A percentile compares a stretch with the other conserved stretches of the same genome.
These are phyloP conservation scores for Mormoops blainvillei DNA, from an alignment of 2,113 vertebrate species.

Conservation along the genomic window DNA sequence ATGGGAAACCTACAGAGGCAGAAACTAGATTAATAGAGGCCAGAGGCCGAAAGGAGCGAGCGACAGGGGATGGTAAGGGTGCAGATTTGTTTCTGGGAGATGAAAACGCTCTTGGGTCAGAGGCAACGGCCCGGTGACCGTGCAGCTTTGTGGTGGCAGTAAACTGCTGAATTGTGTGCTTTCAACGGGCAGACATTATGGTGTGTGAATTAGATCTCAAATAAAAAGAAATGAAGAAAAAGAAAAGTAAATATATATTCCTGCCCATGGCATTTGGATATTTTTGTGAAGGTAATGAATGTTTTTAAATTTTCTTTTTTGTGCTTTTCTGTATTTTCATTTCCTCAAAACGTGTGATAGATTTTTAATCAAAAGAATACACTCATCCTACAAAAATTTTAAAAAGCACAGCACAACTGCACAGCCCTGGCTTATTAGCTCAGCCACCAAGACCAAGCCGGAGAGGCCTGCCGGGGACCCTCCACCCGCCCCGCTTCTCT, in stretches of 20 bases:
- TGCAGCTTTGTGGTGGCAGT: background rate
- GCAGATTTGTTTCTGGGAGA: background rate
- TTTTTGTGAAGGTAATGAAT: background rate
- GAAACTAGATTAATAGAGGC: background rate
- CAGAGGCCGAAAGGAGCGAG: background rate
- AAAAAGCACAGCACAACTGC: background rate
- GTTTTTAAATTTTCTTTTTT: background rate
- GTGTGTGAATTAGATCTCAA: background rate
- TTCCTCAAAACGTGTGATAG: background rate
- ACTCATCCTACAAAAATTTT: background rate
- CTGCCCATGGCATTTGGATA: background rate
- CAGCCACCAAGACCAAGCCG: background rate
- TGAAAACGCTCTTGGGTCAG: background rate
- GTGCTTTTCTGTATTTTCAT: background rate
- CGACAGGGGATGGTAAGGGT: background rate
- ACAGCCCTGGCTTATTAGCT: background rate
- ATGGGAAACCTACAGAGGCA: background rate
- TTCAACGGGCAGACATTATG: background rate
- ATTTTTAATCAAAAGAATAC: constrained; percentile 4
- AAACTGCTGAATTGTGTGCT: background rate
- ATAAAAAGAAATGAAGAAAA: background rate
- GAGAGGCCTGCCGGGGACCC: background rate
- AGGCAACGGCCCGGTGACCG: background rate
- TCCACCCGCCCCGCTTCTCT: background rate
- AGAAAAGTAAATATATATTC: background rate